Conservation (phyloP, 2,113 vertebrate genomes). For the Ictalurus punctatus region DNA sequence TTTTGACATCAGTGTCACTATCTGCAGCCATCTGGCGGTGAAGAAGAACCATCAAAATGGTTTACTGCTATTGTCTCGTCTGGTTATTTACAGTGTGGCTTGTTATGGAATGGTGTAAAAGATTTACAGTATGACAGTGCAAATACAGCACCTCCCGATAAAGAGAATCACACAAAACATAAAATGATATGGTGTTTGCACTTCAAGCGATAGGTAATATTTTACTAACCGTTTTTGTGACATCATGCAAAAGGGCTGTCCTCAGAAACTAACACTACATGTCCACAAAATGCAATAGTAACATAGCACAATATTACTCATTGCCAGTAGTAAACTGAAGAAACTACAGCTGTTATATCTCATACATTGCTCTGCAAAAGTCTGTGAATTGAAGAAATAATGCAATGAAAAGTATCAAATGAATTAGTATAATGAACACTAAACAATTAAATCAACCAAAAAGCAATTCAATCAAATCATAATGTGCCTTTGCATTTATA, state of each 20-base stretch:
- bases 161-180: not conserved
- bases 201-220: not conserved
- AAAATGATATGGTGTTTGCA: not conserved
- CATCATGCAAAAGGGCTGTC: not conserved
- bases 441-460: not conserved
- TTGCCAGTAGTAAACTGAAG: not conserved
- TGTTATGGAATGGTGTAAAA: not conserved
- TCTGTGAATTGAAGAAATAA: not conserved
- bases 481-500: not conserved
- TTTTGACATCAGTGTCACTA: slow-evolving; percentile 39
- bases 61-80: slow-evolving; percentile 2
- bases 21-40: slow-evolving; percentile 17
- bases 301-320: not conserved
- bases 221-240: not conserved
- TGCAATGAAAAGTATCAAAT: not conserved
- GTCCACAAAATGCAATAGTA: not conserved
- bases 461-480: not conserved
- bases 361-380: not conserved
- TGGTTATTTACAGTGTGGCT: not conserved
- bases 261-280: not conserved
- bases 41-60: slow-evolving; percentile 9
- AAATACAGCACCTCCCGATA: not conserved
- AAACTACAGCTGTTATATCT: not conserved
- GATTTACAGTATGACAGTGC: not conserved
- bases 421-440: not conserved